These are phyloP conservation scores for Zosterops pallidus DNA, from an alignment of 2,113 vertebrate species.

Conservation along the genomic window DNA sequence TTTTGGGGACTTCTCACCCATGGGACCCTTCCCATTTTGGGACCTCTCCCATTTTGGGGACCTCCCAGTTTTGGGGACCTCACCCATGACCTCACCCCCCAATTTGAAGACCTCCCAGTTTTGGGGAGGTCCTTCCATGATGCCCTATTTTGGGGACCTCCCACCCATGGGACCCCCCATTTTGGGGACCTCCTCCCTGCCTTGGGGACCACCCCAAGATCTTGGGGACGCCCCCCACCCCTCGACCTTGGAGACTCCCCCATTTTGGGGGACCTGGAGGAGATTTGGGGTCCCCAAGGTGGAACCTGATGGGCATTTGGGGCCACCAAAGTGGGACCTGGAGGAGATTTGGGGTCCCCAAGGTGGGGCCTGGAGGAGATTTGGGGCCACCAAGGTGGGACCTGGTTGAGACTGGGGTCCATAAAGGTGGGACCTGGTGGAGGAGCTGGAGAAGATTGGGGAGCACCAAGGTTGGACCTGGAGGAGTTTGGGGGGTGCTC, in stretches of 20 bases:
- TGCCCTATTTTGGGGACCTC: background rate
- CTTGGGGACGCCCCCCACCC: background rate
- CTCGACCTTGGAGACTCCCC: no score
- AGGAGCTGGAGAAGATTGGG: no score
- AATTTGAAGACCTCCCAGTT: background rate
- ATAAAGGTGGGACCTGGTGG: no score
- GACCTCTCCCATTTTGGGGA: background rate
- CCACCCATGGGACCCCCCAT: no score
- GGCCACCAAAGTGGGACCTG: background rate
- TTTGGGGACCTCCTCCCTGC: background rate
- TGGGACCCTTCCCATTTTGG: background rate
- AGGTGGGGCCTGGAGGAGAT: background rate
- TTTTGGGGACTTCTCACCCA: background rate
- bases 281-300: background rate
- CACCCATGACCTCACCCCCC: no score
- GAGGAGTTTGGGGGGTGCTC: background rate
- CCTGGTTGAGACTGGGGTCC: no score
- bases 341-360: background rate
- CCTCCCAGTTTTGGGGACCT: background rate
- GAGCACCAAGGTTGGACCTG: no score
- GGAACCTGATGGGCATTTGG: no score
- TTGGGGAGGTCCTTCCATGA: background rate
- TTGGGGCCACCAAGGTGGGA: background rate
- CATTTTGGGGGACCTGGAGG: background rate
- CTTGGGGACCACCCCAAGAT: no score